These are phyloP conservation scores for Spilosoma lubricipeda DNA, from an alignment of 2,888 invertebrate genomes.

Conservation along the genomic window DNA sequence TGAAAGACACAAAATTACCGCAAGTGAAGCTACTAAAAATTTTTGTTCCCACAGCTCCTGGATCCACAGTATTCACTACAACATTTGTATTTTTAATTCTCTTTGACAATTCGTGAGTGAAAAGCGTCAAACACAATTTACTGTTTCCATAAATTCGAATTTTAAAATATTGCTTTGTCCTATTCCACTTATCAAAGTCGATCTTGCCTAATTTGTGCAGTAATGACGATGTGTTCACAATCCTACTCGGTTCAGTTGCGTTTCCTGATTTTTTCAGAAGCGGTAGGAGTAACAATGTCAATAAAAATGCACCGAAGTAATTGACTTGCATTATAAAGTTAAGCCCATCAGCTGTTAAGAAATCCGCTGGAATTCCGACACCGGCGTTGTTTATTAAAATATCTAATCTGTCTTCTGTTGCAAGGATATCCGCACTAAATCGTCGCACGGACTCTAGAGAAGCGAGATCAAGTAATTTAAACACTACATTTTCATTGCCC, in stretches of 20 bases:
- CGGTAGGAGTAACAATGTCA: conserved; percentile 95
- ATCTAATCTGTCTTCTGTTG: conserved; percentile 90
- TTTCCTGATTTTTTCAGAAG: conserved; percentile 87
- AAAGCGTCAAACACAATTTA: conserved; percentile 91
- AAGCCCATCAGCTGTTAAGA: conserved; percentile 91
- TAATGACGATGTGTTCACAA: conserved; percentile 92
- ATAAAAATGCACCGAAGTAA: conserved; percentile 96
- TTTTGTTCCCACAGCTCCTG: conserved; percentile 93
- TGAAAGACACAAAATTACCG: conserved; percentile 83
- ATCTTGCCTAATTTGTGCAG: conserved; percentile 89
- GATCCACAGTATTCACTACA: conserved; percentile 93
- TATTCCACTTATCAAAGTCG: conserved; percentile 89
- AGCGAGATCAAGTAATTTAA: conserved; percentile 91
- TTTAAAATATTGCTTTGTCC: conserved; percentile 83
- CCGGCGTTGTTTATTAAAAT: conserved; percentile 97
- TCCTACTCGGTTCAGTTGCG: conserved; percentile 88
- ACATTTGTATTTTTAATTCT: conserved; percentile 88
- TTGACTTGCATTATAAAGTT: conserved; percentile 97
- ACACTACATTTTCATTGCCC: conserved; percentile 89
- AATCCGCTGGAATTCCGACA: conserved; percentile 87
- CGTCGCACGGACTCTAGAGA: conserved; percentile 91
- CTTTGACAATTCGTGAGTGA: conserved; percentile 90
- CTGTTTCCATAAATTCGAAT: conserved; percentile 84
- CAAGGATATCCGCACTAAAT: conserved; percentile 92
- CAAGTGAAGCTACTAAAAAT: conserved; percentile 88